Base-by-base conservation (phyloP, 2,797 vertebrate species). In the Nyctalus aviator region DNA sequence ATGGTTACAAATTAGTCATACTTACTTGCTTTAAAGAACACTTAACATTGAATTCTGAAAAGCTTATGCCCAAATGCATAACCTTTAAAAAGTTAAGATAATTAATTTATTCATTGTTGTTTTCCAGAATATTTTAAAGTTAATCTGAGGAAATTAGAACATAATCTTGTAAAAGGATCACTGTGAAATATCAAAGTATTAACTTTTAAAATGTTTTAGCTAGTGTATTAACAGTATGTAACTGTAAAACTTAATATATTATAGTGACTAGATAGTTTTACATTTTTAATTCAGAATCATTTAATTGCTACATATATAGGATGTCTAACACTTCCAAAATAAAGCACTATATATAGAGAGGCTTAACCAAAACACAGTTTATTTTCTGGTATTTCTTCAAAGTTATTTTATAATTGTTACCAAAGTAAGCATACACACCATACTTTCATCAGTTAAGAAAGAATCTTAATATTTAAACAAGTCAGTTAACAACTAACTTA, bases 101-200 rank as follows among this genome's bases (percentile, higher is more conserved):
- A 59, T 89, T 81, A 87, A 72, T 62, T 95, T 81, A 6, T 87
- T 88, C 37, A 50, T 0, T 93, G 21, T 18, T 88, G 12, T 84
- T 84, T 77, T 48, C 3, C n/a, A 92, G 32, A 68, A 72, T 88
- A 25, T 76, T 78, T 83, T 81, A 83, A 78, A 95, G 85, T 50
- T 88, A 84, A 93, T 84, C 75, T 77, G 5, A 92, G 44, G n/a
- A 94, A 87, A 88, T 87, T 48, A 76, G 77, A 92, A 95, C 84
- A 84, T 84, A 81, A 66, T 83, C 59, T 6, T 75, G 20, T 64
- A 86, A 37, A 91, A 90, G 62, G 35, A 81, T 21, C 77, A 95
- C 23, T 64, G 5, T 83, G 77, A 95, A 96, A 93, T 76, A 90
- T 32, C 6, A 35, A 75, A 79, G 11, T 68, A 87, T 5, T 84